Evolutionary conservation across 2,797 vertebrate genomes (phyloP).

Genomic region (Anas acuta): DNA sequence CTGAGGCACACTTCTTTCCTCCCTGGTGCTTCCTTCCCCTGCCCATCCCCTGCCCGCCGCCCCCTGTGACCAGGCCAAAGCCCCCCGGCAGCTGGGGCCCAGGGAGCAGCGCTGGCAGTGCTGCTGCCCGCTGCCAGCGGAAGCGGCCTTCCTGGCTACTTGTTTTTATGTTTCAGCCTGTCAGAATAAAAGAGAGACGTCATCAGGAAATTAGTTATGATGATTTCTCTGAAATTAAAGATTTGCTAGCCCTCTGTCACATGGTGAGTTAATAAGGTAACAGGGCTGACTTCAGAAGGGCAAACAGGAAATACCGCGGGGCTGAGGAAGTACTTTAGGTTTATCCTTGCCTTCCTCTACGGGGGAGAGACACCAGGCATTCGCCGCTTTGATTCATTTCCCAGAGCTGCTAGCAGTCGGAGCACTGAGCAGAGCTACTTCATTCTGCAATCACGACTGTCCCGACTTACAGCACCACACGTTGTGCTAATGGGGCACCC

Average conservation of each 20-base stretch:
- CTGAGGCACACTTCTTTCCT: background rate
- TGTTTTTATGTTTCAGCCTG: too few species aligned
- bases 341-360: background rate
- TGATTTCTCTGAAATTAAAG: background rate
- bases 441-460: too few species aligned
- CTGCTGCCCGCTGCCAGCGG: too few species aligned
- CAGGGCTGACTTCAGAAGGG: background rate
- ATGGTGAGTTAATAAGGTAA: background rate
- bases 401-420: too few species aligned
- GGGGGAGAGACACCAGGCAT: accelerated
- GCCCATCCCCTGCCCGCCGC: too few species aligned
- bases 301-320: background rate
- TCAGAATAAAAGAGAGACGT: background rate
- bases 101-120: too few species aligned
- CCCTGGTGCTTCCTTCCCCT: background rate
- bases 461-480: too few species aligned
- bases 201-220: background rate
- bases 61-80: too few species aligned
- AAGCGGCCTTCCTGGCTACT: too few species aligned
- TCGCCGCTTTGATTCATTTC: background rate
- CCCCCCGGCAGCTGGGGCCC: too few species aligned
- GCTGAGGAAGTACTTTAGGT: background rate
- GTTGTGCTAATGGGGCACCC: too few species aligned
- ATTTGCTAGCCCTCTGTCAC: background rate
- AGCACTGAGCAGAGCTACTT: too few species aligned